phyloP scores from a whole-genome alignment of 2,888 invertebrate genomes.

The Ichneumoninae sp. region DNA sequence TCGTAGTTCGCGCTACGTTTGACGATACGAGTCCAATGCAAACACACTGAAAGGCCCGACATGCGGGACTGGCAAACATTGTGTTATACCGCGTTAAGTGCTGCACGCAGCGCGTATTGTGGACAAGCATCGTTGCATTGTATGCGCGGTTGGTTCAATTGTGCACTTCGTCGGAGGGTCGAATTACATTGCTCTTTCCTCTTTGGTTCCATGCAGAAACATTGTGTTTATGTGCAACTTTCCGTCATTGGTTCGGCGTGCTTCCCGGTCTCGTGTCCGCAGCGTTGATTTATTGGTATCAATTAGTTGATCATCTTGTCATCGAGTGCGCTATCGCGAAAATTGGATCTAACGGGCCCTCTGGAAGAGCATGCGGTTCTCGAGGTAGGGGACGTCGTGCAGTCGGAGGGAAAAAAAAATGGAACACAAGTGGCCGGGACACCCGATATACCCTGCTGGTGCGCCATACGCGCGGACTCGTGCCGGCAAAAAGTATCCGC shows the following conservation, averaged over 20 bases:
- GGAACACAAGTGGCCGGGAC: conserved; percentile 22
- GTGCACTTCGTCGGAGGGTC: background rate
- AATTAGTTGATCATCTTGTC: background rate
- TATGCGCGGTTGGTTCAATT: background rate
- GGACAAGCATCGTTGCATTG: conserved; percentile 29
- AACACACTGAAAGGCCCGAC: conserved; percentile 23
- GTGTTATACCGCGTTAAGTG: conserved; percentile 33
- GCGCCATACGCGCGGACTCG: conserved; percentile 25
- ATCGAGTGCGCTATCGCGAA: background rate
- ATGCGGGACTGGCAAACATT: conserved; percentile 29
- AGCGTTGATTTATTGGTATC: background rate
- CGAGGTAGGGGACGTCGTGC: background rate
- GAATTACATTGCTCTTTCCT: conserved; percentile 40
- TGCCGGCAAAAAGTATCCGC: conserved; percentile 37
- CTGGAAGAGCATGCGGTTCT: background rate
- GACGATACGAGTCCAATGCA: conserved; percentile 33
- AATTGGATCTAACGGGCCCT: background rate
- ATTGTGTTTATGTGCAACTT: conserved; percentile 19
- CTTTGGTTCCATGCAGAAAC: background rate
- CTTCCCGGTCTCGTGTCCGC: background rate
- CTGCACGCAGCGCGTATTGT: conserved; percentile 24
- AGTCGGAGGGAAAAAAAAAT: conserved; percentile 5
- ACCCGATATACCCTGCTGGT: conserved; percentile 32
- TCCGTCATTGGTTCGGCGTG: background rate
- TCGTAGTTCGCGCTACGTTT: conserved; percentile 21